These are phyloP conservation scores for Eupithecia exiguata DNA, from an alignment of 2,888 invertebrate species.

Conservation along the genomic window DNA sequence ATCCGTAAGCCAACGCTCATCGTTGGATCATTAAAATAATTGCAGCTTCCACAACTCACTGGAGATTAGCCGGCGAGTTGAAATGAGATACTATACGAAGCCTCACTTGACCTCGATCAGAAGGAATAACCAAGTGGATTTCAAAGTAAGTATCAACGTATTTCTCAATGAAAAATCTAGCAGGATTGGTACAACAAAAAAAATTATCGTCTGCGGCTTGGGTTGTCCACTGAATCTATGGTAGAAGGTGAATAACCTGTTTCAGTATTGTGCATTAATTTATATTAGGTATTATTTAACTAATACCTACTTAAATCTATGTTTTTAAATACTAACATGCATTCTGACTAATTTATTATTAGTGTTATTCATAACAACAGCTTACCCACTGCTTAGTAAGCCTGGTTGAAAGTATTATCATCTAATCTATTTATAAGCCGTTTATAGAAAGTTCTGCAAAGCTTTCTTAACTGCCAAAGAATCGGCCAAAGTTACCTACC, in stretches of 20 bases:
- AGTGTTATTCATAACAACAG: neutral
- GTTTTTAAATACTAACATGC: neutral
- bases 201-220: too few species aligned
- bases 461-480: constrained; percentile 1
- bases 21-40: constrained; percentile 15
- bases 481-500: constrained; percentile 8
- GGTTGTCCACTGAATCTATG: too few species aligned
- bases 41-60: constrained; percentile 13
- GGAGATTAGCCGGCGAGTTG: constrained; percentile 17
- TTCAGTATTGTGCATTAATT: too few species aligned
- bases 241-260: too few species aligned
- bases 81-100: constrained; percentile 24
- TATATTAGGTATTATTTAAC: neutral
- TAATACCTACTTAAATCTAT: neutral
- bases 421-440: neutral
- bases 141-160: neutral
- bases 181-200: too few species aligned
- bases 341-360: neutral
- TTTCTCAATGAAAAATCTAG: neutral
- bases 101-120: constrained; percentile 18
- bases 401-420: neutral
- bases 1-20: neutral
- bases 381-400: neutral
- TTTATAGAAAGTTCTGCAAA: neutral
- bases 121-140: neutral